These are phyloP conservation scores for Stenodema calcarata DNA, from an alignment of 2,888 invertebrate genomes.

Conservation along the genomic window DNA sequence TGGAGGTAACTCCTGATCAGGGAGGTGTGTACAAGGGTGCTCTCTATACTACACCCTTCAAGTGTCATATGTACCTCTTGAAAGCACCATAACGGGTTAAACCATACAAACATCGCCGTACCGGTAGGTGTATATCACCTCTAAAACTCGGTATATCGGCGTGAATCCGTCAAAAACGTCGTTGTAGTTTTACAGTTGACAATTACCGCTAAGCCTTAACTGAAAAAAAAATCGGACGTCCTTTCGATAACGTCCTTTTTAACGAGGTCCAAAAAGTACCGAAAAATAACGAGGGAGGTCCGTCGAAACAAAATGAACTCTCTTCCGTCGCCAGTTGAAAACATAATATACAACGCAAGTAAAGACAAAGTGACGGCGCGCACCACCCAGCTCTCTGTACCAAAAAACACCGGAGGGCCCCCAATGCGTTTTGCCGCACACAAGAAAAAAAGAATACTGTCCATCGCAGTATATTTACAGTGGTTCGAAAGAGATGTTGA, in stretches of 20 bases:
- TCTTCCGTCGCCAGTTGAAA: neutral
- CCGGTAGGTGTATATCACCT: too few relatives aligned
- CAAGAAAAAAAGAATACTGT: neutral
- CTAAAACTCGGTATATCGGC: too few relatives aligned
- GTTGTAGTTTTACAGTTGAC: too few relatives aligned
- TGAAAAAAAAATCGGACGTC: too few relatives aligned
- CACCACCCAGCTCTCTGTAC: neutral
- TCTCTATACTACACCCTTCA: too few relatives aligned
- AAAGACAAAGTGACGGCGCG: neutral
- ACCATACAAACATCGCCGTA: too few relatives aligned
- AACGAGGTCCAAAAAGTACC: neutral
- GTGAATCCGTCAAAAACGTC: too few relatives aligned
- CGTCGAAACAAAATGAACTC: neutral
- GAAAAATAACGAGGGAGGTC: neutral
- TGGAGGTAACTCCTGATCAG: too few relatives aligned
- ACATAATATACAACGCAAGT: neutral
- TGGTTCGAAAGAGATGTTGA: slow-evolving; percentile 20
- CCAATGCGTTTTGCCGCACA: neutral
- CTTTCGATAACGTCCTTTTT: neutral
- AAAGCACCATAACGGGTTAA: too few relatives aligned
- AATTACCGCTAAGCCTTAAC: too few relatives aligned
- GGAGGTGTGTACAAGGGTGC: too few relatives aligned
- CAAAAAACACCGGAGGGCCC: neutral
- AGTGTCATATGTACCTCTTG: too few relatives aligned
- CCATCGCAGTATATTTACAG: neutral